Evolutionary conservation across 2,113 vertebrate genomes (phyloP), one percentile per base, ranked within the genome.

Genomic region (Pithys albifrons): DNA sequence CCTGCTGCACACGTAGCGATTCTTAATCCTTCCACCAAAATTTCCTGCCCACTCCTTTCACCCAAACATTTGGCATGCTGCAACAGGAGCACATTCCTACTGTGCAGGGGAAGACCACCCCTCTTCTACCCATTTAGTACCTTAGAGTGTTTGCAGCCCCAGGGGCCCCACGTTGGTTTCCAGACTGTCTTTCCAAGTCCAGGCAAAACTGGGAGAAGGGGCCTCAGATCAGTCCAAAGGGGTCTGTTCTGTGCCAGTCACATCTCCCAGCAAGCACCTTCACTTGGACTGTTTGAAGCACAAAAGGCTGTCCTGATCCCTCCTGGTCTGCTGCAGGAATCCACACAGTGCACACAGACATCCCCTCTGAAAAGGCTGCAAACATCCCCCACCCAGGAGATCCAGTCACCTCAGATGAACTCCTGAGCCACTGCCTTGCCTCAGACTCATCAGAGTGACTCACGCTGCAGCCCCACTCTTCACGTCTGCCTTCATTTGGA

Each of bases 361-460:
- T 3, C 61, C 18, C 39, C 46, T 14, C 19, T 69, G 73, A 58
- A n/a, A 86, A 48, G 65, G 59, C 79, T 89, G 61, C 85, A 33
- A 29, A 7, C 76, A 25, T 31, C 41, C 10, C 81, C 14, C 67
- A n/a, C 22, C 28, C 37, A 71, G 67, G 64, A 88, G 67, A 28
- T 14, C 35, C 73, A 19, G 5, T 15, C 55, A 57, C 93, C 91
- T 93, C 7, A 33, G 76, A 29, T 87, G 88, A 90, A 75, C 83
- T 35, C 1, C 46, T 23, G 46, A 19, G 80, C 86, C 78, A 65
- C 61, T 33, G 69, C 76, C 52, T 86, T 2, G 1, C 73, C 69
- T 45, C 72, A 72, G 52, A 59, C 45, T 61, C 57, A 57, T 22
- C 95, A 90, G 75, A 82, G 8, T 96, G 95, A 96, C 57, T 95